Evolutionary conservation across 2,797 vertebrate genomes (phyloP), one percentile per base, ranked within the genome.

Genomic region (Anguilla anguilla): DNA sequence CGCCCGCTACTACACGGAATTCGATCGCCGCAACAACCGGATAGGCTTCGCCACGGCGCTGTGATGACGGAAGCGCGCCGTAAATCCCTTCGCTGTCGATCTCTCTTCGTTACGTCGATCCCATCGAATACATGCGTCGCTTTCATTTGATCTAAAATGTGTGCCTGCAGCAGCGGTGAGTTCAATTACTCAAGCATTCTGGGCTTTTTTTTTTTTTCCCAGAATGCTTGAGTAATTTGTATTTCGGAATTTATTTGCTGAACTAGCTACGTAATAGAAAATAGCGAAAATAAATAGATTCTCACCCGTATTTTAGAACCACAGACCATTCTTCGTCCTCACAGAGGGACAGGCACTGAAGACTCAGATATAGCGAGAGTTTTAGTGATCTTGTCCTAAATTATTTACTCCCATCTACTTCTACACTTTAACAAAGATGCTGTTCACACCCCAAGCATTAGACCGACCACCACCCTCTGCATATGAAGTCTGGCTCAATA

Each of bases 1-100:
- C n/a, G 96, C 97, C 3, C 96, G 98, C 90, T 99, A 98, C 94
- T 99, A 99, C 94, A 98, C 97, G 0, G 96, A 98, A 92, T 99
- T 99, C 69, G 98, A 99, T 92, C 97, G 98, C 1, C 95, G 87
- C 84, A 97, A 98, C 93, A 97, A 98, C 91, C 97, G 98, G 64
- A 98, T 99, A 85, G 98, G 98, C 67, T 99, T 99, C 84, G 98
- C 98, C 86, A 92, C 94, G 0, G 97, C 98, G 25, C 96, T 97
- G 91, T 98, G 95, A 99, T 9, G 28, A 11, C 10, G 7, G 22
- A 22, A 67, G 61, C 9, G 0, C 2, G 4, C 4, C n/a, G 61
- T 57, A 15, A 15, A 57, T 57, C 55, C 13, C 11, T 57, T 57
- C 15, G 11, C 55, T 57, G 3, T 57, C 55, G 3, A 57, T 57